A percentile compares a stretch with the other conserved stretches of the same genome.
Evolutionary conservation across 2,113 vertebrate genomes (phyloP).

Genomic region (Synchiropus splendidus): DNA sequence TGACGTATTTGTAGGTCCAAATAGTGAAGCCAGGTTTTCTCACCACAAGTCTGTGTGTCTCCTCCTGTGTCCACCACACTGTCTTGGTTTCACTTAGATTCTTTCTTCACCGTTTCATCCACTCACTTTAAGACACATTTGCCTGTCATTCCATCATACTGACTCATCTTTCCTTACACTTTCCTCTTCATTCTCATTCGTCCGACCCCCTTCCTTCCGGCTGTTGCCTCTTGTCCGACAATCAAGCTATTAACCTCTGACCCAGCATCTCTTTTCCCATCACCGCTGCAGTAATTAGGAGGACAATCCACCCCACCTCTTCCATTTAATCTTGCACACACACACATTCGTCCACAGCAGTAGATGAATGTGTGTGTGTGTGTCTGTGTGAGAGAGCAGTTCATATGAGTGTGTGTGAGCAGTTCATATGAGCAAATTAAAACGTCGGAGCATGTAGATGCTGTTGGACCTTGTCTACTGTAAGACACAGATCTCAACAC

Average conservation of each 20-base stretch:
- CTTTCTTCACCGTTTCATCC: background rate
- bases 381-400: no score
- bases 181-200: background rate
- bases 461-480: no score
- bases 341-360: constrained; percentile 9
- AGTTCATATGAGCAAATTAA: no score
- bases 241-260: constrained; percentile 94
- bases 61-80: background rate
- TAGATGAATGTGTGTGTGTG: no score
- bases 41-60: background rate
- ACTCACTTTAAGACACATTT: background rate
- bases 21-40: no score
- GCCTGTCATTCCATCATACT: background rate
- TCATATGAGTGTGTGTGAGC: no score
- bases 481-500: no score
- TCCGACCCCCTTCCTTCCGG: background rate
- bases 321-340: constrained; percentile 76
- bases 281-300: constrained; percentile 96
- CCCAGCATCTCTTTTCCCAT: constrained; percentile 79
- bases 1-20: no score
- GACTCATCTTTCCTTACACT: background rate
- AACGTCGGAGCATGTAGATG: no score
- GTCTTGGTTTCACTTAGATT: background rate
- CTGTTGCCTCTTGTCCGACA: constrained; percentile 63
- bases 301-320: constrained; percentile 88